Evolutionary conservation across 2,797 vertebrate species (phyloP), one percentile per base, ranked within the genome.

Genomic region (Channa striata): DNA sequence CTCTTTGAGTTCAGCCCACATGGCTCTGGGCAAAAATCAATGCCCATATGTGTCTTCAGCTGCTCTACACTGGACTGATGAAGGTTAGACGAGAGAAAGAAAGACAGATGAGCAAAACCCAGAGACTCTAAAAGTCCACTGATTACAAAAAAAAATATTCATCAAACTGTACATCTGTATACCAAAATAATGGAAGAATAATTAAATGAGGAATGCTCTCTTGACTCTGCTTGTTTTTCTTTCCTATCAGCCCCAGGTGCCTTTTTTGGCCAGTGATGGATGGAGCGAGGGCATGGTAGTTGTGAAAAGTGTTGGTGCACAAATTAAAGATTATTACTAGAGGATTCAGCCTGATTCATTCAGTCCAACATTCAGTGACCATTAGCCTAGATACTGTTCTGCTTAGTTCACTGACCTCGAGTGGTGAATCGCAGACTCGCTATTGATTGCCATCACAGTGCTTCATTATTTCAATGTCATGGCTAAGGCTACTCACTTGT

Each of bases 311-410:
- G 93, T 94, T 91, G 91, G 94, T 93, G 93, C 94, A 94, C 94
- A 93, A 96, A 97, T 96, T 96, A 96, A 95, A 96, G 92, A 95
- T 95, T 95, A 94, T 94, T 94, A 89, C 93, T 92, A 91, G 91
- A 93, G 93, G 93, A 95, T 93, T 94, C 93, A 94, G 90, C 93
- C 92, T 92, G 93, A 95, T 96, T 95, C 93, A 92, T 84, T 81
- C 71, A 74, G 75, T 78, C 56, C 73, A 65, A 49, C 72, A 93
- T 94, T 93, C 94, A 94, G 94, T 97, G 88, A 96, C 95, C 91
- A 94, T 94, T 95, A 95, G 93, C 95, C 94, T 94, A 79, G 74
- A 67, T 62, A 77, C 60, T 72, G 63, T 52, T 62, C 69, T 78
- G 80, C 75, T 14, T 65, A 79, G 89, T 86, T 88, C 84, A 72